These are phyloP conservation scores for Dermochelys coriacea DNA, from an alignment of 2,797 vertebrate species.

Conservation along the genomic window DNA sequence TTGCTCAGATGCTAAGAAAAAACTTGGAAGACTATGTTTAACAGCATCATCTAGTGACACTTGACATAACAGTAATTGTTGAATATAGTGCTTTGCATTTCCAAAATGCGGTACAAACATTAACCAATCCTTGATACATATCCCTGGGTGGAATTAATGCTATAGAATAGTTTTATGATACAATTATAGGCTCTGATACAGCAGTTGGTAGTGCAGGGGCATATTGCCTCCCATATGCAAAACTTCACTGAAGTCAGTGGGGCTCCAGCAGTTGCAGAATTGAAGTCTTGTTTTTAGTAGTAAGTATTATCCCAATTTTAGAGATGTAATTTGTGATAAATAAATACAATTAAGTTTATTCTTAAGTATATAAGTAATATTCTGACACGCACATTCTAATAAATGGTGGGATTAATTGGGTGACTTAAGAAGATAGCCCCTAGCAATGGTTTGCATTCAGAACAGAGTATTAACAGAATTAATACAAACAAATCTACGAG, in stretches of 20 bases:
- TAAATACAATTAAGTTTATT: accelerated
- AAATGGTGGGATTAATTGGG: background rate
- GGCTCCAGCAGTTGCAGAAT: background rate
- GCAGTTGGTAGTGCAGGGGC: background rate
- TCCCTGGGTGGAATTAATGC: background rate
- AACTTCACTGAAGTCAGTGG: background rate
- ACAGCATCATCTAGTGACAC: background rate
- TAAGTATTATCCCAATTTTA: background rate
- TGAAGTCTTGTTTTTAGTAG: background rate
- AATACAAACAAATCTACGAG: background rate
- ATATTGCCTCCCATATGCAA: background rate
- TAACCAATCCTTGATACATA: background rate
- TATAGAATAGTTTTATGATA: background rate
- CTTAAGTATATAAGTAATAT: no score
- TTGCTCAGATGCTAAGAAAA: background rate
- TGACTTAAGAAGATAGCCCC: background rate
- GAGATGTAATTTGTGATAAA: background rate
- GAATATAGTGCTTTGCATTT: background rate
- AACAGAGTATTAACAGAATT: background rate
- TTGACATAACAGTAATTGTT: background rate
- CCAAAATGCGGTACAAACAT: background rate
- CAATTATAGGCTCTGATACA: background rate
- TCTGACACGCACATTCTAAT: background rate
- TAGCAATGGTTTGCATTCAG: background rate
- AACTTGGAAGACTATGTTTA: background rate